Percentiles rank a stretch among this genome's conserved stretches.
These are phyloP conservation scores for Agrochola lota DNA, from an alignment of 2,888 invertebrate genomes.

Conservation along the genomic window DNA sequence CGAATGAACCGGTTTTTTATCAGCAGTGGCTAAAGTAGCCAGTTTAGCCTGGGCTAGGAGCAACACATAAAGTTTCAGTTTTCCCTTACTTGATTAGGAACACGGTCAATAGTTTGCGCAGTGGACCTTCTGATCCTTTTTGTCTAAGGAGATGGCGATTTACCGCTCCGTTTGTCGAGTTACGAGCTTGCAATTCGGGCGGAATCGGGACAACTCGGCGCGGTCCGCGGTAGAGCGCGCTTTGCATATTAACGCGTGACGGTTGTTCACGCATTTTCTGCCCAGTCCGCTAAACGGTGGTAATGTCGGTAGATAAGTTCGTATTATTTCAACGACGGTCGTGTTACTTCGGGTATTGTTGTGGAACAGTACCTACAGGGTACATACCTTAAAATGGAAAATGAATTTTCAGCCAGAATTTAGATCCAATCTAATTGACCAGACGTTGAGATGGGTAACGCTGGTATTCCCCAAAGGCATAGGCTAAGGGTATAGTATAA, in stretches of 20 bases:
- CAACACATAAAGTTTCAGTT: neutral
- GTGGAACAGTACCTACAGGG: neutral
- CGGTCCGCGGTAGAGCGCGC: conserved; percentile 27
- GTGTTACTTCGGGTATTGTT: conserved; percentile 39
- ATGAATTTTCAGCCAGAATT: conserved; percentile 38
- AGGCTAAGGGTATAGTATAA: neutral
- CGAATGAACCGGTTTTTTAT: neutral
- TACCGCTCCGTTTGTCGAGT: conserved; percentile 50
- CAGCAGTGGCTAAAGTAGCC: neutral
- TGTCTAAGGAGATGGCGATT: conserved; percentile 32
- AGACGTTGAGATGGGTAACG: conserved; percentile 45
- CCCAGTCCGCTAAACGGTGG: conserved; percentile 45
- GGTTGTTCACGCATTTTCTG: conserved; percentile 55
- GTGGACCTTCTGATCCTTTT: conserved; percentile 23
- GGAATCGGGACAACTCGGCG: conserved; percentile 38
- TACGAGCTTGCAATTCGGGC: conserved; percentile 46
- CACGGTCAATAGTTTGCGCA: neutral
- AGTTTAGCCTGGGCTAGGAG: neutral
- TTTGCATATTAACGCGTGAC: conserved; percentile 59
- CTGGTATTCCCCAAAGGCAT: conserved; percentile 3
- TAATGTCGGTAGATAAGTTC: conserved; percentile 52
- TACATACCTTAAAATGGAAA: conserved; percentile 13
- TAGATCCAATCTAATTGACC: conserved; percentile 34
- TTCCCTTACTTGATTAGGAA: neutral
- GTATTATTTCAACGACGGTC: conserved; percentile 37